phyloP scores from a whole-genome alignment of 1,140 invertebrate genomes.

The Leptonema lineaticorne region DNA sequence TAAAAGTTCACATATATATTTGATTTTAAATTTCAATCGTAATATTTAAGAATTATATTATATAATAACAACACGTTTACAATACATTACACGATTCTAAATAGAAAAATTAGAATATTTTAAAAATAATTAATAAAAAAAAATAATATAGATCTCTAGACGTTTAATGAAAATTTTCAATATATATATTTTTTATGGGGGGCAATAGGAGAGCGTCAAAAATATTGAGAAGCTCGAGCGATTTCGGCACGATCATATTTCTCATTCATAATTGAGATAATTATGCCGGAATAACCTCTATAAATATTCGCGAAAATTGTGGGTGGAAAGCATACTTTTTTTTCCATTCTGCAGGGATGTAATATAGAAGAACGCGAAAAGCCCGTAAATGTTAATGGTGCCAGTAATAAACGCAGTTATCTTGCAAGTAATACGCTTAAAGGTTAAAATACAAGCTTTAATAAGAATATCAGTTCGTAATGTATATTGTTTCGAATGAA shows the following conservation, averaged over 20 bases:
- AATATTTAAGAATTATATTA: too few species aligned
- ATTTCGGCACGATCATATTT: slow-evolving; percentile 3
- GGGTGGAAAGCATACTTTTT: background rate
- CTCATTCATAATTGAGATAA: slow-evolving; percentile 17
- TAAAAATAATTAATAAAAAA: too few species aligned
- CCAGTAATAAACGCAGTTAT: slow-evolving; percentile 39
- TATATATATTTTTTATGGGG: background rate
- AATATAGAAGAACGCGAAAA: slow-evolving; percentile 5
- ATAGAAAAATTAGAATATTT: background rate
- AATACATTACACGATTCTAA: background rate
- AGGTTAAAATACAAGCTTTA: too few species aligned
- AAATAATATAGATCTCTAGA: too few species aligned
- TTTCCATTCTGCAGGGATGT: background rate
- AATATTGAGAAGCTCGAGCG: too few species aligned
- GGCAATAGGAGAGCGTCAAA: too few species aligned
- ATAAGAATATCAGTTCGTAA: too few species aligned
- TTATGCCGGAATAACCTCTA: slow-evolving; percentile 12
- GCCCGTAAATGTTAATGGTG: slow-evolving; percentile 31
- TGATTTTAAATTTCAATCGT: too few species aligned
- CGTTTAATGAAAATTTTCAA: background rate
- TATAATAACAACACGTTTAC: too few species aligned
- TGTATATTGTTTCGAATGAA: too few species aligned
- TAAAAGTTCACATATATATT: too few species aligned
- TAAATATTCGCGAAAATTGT: slow-evolving; percentile 20
- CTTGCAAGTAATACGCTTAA: slow-evolving; percentile 23